Evolutionary conservation across 1,140 invertebrate species (phyloP).

Genomic region (Drosophila mojavensis): DNA sequence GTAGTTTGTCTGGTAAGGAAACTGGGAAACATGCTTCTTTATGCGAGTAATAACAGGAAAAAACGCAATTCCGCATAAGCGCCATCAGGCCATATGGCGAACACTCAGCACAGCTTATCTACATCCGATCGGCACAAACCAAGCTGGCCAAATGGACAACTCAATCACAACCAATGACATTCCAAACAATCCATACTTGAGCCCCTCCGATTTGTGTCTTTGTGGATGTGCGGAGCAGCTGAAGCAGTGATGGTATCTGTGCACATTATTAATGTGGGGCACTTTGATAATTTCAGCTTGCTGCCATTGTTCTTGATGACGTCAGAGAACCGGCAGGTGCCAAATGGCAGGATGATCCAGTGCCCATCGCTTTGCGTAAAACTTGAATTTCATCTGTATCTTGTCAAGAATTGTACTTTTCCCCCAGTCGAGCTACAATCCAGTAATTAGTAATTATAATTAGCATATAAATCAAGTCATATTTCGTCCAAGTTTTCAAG

Average conservation of each 20-base stretch:
- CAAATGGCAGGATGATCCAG: background rate
- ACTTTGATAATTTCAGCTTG: no score
- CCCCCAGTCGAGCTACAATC: constrained; percentile 3
- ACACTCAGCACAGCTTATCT: constrained; percentile 18
- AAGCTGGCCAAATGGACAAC: constrained; percentile 4
- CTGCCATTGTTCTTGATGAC: no score
- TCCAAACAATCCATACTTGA: background rate
- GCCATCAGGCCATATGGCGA: constrained; percentile 29
- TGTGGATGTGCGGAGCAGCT: background rate
- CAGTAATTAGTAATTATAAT: constrained; percentile 35
- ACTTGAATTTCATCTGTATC: constrained; percentile 34
- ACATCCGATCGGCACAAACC: constrained; percentile 2
- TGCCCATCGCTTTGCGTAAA: constrained; percentile 17
- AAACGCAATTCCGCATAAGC: constrained; percentile 29
- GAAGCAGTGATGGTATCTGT: constrained; percentile 56
- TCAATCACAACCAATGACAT: background rate
- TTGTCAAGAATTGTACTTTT: constrained; percentile 23
- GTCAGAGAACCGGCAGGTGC: constrained; percentile 12
- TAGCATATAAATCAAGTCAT: constrained; percentile 77
- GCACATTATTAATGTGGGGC: constrained; percentile 60
- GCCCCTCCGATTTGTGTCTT: constrained; percentile 33
- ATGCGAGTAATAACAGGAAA: constrained; percentile 18
- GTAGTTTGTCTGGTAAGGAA: constrained; percentile 14
- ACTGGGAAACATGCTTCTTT: constrained; percentile 49
- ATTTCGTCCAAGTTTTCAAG: constrained; percentile 38